Conservation (phyloP, 2,113 vertebrate genomes). For the Enhydra lutris region DNA sequence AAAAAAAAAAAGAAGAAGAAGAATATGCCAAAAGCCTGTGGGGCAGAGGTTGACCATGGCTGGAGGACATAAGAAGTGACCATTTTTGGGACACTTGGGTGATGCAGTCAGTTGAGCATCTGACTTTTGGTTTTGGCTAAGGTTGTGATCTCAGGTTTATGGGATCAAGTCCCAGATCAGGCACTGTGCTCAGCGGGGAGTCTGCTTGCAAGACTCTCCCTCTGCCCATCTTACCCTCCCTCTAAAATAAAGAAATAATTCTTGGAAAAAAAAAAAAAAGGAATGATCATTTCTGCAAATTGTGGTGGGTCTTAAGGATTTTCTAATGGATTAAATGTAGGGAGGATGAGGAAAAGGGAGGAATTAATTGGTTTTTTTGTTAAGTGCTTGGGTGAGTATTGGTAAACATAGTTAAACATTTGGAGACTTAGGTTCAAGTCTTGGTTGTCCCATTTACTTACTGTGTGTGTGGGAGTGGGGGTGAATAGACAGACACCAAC, state of each 20-base stretch:
- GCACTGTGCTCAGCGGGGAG: neutral
- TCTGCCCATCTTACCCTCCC: neutral
- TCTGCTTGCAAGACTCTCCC: neutral
- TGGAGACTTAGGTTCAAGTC: neutral
- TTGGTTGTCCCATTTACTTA: neutral
- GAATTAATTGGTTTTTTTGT: neutral
- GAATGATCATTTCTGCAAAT: neutral
- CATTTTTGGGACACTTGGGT: neutral
- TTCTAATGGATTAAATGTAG: neutral
- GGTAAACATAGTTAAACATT: neutral
- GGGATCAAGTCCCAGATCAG: neutral
- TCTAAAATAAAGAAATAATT: neutral
- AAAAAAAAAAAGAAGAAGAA: too few relatives aligned
- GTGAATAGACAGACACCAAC: too few relatives aligned
- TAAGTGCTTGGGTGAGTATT: neutral
- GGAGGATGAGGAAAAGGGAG: neutral
- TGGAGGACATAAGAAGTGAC: neutral
- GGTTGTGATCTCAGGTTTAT: neutral
- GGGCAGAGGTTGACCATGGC: neutral
- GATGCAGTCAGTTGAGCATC: neutral
- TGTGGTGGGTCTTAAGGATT: neutral
- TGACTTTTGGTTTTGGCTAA: neutral
- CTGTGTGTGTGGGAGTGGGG: neutral
- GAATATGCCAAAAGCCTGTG: accelerated
- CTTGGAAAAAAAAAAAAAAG: neutral